Base-by-base conservation (phyloP, 2,888 invertebrate genomes). In the Ischnura elegans region DNA sequence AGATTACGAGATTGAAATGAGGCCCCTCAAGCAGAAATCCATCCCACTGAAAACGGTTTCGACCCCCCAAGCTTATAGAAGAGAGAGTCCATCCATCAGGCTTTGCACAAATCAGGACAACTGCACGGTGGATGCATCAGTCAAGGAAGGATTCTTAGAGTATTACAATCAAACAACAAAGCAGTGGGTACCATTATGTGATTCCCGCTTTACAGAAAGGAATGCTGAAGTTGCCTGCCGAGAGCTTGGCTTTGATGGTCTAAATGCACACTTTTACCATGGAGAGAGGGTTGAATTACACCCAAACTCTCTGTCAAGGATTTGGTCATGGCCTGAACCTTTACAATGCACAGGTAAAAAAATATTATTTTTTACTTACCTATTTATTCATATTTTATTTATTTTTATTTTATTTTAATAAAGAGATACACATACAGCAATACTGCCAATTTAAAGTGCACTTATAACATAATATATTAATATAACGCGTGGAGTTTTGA, bases 181-280 rank as follows among this genome's bases (percentile, higher is more conserved):
- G 36, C 99, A 99, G 95, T 99, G 99, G 99, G 98, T 99, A 61
- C 99, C 99, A 0, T 97, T 99, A 96, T 99, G 99, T 96, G 99
- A 99, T 96, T 97, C 97, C 87, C 97, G 99, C 94, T 99, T 99
- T 95, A 99, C 99, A 0, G 99, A 99, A 95, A 97, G 99, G 95
- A 99, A 99, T 95, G 99, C 99, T 6, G 98, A 99, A 96, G 99
- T 99, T 0, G 99, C 99, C 0, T 99, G 99, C 95, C 97, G 98
- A 43, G 98, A 99, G 95, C 96, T 99, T 87, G 99, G 99, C 16
- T 98, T 98, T 95, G 98, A 99, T 95, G 97, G 98, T 0, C 97
- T 99, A 47, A 99, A 99, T 95, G 98, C 98, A 0, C 98, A 98
- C 95, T 98, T 99, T 94, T 98, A 98, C 51, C 97, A 98, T 95